Evolutionary conservation across 1,140 invertebrate genomes (phyloP), one percentile per base, ranked within the genome.

Genomic region (Drosophila yakuba): DNA sequence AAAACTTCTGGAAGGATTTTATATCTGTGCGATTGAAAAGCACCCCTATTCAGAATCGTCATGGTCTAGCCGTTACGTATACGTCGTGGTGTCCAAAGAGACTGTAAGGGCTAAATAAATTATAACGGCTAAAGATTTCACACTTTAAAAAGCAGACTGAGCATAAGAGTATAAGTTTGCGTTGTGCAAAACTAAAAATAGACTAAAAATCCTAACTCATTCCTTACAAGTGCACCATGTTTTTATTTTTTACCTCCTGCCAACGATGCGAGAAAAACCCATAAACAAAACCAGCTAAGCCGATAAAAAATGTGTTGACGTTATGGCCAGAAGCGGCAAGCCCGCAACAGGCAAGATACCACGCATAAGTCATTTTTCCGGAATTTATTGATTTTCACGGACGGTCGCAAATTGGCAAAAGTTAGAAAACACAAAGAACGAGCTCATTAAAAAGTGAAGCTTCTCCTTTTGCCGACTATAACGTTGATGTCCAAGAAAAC

Each of bases 371-470:
- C 73, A 80, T 66, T 47, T 63, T 38, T 2, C 44, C 28, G 14
- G 38, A 67, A 81, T 78, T 86, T 81, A 85, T 81, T 64, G 57
- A 64, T 63, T 81, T 81, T 86, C 75, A 74, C 56, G 75, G 25
- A 23, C 6, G 28, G 2, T 52, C 59, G 20, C 38, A 44, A 76
- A 76, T 62, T 54, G 62, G 23, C 54, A 43, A 32, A n/a, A 51
- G 71, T 39, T 48, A 1, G 10, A 35, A 54, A 41, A 28, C 11
- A 50, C 4, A 17, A 47, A 38, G 47, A 52, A 48, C 15, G 20
- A 57, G 64, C 64, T 71, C 43, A 71, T 69, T 69, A 71, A 71
- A 71, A 69, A 17, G 28, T 50, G 38, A 39, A 50, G 35, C 50
- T 58, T 43, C 35, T 23, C 1, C 17, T 23, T 7, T 20, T 38